Percentiles rank a stretch among this genome's conserved stretches.
Evolutionary conservation across 2,888 invertebrate species (phyloP).

Genomic region (Gerosis bhagava): DNA sequence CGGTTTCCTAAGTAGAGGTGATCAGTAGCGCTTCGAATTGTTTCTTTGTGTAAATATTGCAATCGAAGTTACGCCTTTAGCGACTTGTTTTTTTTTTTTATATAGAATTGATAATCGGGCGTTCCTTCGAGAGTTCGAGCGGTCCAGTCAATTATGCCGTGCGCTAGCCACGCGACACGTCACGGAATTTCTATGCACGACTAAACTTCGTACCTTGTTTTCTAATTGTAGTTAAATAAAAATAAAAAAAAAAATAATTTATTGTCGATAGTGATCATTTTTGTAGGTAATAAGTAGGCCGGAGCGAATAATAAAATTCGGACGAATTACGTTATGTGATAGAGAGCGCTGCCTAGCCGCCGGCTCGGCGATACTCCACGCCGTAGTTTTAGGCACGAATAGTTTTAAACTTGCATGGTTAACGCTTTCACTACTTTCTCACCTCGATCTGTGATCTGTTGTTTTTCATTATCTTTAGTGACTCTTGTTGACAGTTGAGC

Average conservation of each 20-base stretch:
- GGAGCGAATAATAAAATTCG: conserved; percentile 75
- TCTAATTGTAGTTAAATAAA: conserved; percentile 77
- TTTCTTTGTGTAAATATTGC: conserved; percentile 78
- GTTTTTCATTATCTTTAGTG: conserved; percentile 52
- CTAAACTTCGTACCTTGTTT: conserved; percentile 74
- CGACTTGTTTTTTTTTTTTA: conserved; percentile 60
- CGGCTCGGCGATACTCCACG: conserved; percentile 52
- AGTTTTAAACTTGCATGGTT: conserved; percentile 43
- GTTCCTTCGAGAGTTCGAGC: conserved; percentile 45
- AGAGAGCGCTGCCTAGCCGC: conserved; percentile 53
- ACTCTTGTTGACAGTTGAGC: conserved; percentile 46
- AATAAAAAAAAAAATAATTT: conserved; percentile 81
- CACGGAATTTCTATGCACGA: conserved; percentile 41
- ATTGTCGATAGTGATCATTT: conserved; percentile 80
- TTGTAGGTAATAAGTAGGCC: conserved; percentile 79
- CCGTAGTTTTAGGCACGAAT: conserved; percentile 33
- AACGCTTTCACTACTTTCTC: conserved; percentile 47
- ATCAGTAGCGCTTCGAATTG: conserved; percentile 76
- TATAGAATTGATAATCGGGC: conserved; percentile 50
- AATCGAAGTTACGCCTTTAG: conserved; percentile 69
- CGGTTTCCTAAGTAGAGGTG: conserved; percentile 77
- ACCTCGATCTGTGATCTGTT: conserved; percentile 42
- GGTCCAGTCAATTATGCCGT: conserved; percentile 78
- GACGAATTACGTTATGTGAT: conserved; percentile 78
- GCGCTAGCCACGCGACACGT: conserved; percentile 50